Evolutionary conservation across 2,113 vertebrate species (phyloP).

Genomic region (Dasyprocta punctata): DNA sequence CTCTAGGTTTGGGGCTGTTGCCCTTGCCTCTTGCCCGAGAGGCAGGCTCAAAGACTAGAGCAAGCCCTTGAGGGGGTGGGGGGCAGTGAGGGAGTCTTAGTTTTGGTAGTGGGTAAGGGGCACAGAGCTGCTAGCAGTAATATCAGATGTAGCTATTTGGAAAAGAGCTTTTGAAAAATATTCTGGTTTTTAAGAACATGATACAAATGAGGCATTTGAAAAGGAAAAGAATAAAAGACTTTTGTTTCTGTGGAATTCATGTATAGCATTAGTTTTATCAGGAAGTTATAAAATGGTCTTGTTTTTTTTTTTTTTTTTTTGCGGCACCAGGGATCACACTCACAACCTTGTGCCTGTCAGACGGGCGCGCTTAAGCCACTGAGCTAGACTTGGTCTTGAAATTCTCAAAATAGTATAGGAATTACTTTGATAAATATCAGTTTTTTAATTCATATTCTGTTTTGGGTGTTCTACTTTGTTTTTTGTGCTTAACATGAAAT

Average conservation of each 20-base stretch:
- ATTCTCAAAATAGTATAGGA: background rate
- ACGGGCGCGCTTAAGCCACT: too few relatives aligned
- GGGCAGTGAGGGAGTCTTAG: background rate
- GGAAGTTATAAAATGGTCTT: background rate
- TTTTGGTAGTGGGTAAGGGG: background rate
- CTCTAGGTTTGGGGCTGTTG: background rate
- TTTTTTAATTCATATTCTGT: background rate
- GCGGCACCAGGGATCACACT: too few relatives aligned
- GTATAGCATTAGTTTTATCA: background rate
- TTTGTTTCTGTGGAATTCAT: background rate
- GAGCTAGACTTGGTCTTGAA: conserved; percentile 46
- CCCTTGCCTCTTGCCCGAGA: background rate
- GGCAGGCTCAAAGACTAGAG: background rate
- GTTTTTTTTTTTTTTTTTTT: too few relatives aligned
- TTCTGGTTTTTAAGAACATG: background rate
- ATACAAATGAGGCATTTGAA: conserved; percentile 12
- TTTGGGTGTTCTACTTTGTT: conserved; percentile 35
- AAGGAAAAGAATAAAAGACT: background rate
- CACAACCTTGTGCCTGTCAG: too few relatives aligned
- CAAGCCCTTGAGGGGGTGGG: background rate
- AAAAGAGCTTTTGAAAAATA: conserved; percentile 11
- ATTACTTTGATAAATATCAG: conserved; percentile 6
- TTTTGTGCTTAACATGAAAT: conserved; percentile 34
- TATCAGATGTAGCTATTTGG: background rate
- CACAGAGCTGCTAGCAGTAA: background rate